A percentile compares a stretch with the other conserved stretches of the same genome.
phyloP scores from a whole-genome alignment of 2,113 vertebrate species.

The Alectura lathami region DNA sequence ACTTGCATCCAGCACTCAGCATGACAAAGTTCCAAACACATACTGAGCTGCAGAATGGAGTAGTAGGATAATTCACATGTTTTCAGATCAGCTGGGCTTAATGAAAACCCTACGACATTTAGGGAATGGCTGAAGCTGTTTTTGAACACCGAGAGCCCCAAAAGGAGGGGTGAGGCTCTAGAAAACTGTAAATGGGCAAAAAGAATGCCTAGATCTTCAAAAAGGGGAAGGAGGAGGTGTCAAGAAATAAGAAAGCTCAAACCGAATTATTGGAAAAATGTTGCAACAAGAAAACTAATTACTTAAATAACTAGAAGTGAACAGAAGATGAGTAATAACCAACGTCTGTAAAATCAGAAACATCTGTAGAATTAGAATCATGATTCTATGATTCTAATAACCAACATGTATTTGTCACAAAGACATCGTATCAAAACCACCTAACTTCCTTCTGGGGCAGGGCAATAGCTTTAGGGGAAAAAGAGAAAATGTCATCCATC shows the following conservation, averaged over 20 bases:
- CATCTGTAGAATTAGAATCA: no score
- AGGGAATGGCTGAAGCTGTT: not conserved
- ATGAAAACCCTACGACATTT: not conserved
- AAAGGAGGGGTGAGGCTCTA: not conserved
- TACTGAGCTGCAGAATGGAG: not conserved
- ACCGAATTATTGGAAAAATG: not conserved
- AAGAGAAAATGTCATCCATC: not conserved
- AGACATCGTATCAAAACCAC: not conserved
- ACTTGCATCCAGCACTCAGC: not conserved
- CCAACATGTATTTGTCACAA: not conserved
- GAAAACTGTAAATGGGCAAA: not conserved
- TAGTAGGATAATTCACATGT: not conserved
- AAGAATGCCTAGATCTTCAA: not conserved
- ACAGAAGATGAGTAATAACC: not conserved
- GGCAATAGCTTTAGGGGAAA: not conserved
- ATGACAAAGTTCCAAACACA: not conserved
- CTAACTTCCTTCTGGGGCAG: not conserved
- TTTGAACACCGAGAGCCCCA: not conserved
- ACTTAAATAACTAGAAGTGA: not conserved
- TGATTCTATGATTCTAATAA: no score
- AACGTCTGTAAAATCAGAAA: no score
- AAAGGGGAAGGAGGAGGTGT: not conserved
- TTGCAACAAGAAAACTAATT: not conserved
- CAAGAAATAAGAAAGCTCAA: not conserved
- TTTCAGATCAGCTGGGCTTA: constrained; percentile 17